Evolutionary conservation across 2,888 invertebrate species (phyloP).

Genomic region (Cantharis flavilabris): DNA sequence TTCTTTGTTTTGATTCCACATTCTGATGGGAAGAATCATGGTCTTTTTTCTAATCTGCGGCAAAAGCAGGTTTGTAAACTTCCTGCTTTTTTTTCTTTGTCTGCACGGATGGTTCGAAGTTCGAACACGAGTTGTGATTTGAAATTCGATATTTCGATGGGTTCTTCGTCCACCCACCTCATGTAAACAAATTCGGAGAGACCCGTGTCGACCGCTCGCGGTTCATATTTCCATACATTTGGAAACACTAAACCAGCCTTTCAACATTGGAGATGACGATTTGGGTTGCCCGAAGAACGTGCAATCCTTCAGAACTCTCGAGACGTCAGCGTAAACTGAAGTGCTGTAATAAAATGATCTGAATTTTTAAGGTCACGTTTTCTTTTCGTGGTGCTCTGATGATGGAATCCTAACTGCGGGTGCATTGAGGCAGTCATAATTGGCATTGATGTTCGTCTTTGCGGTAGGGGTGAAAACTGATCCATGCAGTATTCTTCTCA

Average conservation of each 20-base stretch:
- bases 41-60: not conserved
- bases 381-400: not conserved
- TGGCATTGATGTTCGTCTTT: constrained; percentile 17
- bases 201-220: not conserved
- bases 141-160: not conserved
- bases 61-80: not conserved
- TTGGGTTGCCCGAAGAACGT: not conserved
- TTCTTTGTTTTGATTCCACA: constrained; percentile 19
- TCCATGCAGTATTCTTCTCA: constrained; percentile 21
- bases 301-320: not conserved
- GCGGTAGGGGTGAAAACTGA: constrained; percentile 27
- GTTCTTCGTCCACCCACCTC: not conserved
- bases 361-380: not conserved
- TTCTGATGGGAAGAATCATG: not conserved
- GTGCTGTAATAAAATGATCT: not conserved
- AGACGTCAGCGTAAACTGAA: not conserved
- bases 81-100: not conserved
- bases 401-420: constrained; percentile 21
- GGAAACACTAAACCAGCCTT: not conserved
- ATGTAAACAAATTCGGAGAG: not conserved
- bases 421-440: constrained; percentile 24
- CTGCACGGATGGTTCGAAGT: not conserved
- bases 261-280: not conserved
- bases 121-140: not conserved
- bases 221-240: not conserved